Evolutionary conservation across 2,797 vertebrate genomes (phyloP).

Genomic region (Molothrus aeneus): DNA sequence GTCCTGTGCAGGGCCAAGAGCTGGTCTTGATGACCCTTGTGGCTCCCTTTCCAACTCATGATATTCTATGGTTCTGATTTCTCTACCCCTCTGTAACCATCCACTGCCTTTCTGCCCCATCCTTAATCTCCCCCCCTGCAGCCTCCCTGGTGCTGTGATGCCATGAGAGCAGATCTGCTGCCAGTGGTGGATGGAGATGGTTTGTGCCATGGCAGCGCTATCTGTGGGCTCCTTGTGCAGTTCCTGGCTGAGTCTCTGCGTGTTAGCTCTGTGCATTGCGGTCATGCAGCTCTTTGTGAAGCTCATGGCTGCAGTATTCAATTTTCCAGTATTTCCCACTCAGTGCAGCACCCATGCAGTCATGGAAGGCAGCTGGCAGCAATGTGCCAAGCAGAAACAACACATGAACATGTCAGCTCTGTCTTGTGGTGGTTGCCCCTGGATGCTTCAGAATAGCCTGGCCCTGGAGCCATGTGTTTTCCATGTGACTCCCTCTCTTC

Average conservation of each 20-base stretch:
- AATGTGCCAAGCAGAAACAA: neutral
- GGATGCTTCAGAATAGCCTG: neutral
- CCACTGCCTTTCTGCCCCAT: neutral
- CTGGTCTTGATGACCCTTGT: neutral
- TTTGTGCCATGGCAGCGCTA: rapidly evolving
- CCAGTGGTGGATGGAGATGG: neutral
- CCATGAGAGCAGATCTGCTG: neutral
- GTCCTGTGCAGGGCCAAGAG: neutral
- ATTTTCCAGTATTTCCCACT: neutral
- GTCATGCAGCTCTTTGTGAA: neutral
- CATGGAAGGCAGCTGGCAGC: neutral
- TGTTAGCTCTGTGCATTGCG: rapidly evolving
- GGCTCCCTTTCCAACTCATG: neutral
- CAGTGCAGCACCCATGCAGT: neutral
- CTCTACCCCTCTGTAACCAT: neutral
- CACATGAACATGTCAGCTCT: neutral
- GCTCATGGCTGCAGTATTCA: neutral
- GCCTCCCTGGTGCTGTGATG: neutral
- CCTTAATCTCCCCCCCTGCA: neutral
- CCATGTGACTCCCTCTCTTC: neutral
- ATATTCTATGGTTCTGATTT: neutral
- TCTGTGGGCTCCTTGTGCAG: neutral
- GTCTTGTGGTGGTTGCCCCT: neutral
- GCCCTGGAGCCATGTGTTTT: neutral
- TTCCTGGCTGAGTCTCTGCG: neutral